phyloP scores from a whole-genome alignment of 2,888 invertebrate species.

The Platyscelio sp. region DNA sequence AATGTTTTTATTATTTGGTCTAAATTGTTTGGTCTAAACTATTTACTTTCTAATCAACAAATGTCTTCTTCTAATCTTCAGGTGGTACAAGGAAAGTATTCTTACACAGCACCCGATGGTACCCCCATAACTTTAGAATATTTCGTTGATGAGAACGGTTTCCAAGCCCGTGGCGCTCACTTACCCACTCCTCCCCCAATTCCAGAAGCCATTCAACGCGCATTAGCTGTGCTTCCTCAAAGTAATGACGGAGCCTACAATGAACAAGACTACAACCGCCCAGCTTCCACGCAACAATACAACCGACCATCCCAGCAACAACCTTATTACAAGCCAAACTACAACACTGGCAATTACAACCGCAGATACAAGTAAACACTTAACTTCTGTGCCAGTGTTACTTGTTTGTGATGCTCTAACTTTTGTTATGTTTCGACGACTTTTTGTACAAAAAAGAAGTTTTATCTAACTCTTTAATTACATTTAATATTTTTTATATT shows the following conservation, averaged over 20 bases:
- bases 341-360: slow-evolving; percentile 61
- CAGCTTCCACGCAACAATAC: slow-evolving; percentile 72
- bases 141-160: slow-evolving; percentile 93
- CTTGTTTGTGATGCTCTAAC: slow-evolving; percentile 30
- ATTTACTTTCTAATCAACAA: too few relatives aligned
- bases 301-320: slow-evolving; percentile 73
- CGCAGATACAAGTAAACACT: slow-evolving; percentile 70
- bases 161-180: slow-evolving; percentile 92
- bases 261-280: slow-evolving; percentile 82
- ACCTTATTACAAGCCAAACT: slow-evolving; percentile 74
- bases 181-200: slow-evolving; percentile 89
- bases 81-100: slow-evolving; percentile 92
- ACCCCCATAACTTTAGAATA: slow-evolving; percentile 90
- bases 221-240: slow-evolving; percentile 82
- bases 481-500: too few relatives aligned
- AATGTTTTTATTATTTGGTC: too few relatives aligned
- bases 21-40: too few relatives aligned
- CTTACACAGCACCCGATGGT: slow-evolving; percentile 92
- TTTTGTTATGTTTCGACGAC: slow-evolving; percentile 41
- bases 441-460: slow-evolving; percentile 32
- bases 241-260: slow-evolving; percentile 86
- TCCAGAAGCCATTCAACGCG: slow-evolving; percentile 90
- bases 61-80: too few relatives aligned
- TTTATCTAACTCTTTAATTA: too few relatives aligned
- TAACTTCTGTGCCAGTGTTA: neutral